These are phyloP conservation scores for Brachyptera risi DNA, from an alignment of 2,888 invertebrate genomes.

Conservation along the genomic window DNA sequence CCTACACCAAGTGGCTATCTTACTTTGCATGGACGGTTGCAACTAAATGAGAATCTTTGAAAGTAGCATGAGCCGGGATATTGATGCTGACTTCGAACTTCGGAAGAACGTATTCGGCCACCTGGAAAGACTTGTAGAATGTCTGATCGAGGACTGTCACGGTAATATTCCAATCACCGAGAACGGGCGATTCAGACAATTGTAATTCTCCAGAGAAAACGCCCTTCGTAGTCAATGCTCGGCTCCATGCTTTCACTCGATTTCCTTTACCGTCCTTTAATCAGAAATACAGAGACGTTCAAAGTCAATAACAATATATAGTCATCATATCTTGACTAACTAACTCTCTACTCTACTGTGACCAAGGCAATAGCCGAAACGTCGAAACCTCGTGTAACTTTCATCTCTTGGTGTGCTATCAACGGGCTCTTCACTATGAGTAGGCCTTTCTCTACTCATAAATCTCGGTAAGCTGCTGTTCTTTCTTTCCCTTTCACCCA, in stretches of 20 bases:
- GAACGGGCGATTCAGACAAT: conserved; percentile 74
- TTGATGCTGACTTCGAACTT: conserved; percentile 87
- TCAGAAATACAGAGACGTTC: no score
- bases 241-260: conserved; percentile 74
- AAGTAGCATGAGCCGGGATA: conserved; percentile 75
- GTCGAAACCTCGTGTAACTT: no score
- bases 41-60: conserved; percentile 71
- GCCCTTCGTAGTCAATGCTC: conserved; percentile 63
- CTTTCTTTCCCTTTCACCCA: no score
- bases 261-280: conserved; percentile 73
- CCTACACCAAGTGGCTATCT: no score
- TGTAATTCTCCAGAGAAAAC: conserved; percentile 71
- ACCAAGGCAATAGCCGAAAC: no score
- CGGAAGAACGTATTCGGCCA: conserved; percentile 89
- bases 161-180: conserved; percentile 84
- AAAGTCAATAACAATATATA: no score
- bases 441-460: no score
- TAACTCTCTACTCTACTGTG: no score
- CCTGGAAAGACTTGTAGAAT: conserved; percentile 68
- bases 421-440: no score
- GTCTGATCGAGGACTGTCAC: conserved; percentile 59
- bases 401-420: no score
- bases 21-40: conserved; percentile 81
- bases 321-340: no score
- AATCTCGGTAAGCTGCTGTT: no score